Base-by-base conservation (phyloP, 2,888 invertebrate genomes). In the Pardosa pseudoannulata region DNA sequence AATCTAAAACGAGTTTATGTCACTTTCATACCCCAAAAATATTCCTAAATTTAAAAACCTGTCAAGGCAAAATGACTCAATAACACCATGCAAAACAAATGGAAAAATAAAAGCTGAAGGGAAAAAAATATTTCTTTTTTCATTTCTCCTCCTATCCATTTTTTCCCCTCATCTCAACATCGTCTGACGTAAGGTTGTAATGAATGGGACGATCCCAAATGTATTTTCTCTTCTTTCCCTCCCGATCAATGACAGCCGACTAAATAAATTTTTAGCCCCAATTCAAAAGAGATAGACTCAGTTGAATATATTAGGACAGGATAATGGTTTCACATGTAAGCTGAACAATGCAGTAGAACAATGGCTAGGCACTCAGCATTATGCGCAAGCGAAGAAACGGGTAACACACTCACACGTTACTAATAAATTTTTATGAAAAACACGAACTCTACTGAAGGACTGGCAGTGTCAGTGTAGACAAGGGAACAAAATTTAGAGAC, bases 261-360 rank as follows among this genome's bases (percentile, higher is more conserved):
- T 23, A 56, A 56, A 56, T 56, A 56, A 56, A 56, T 56, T 56
- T 56, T 56, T 56, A 56, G 56, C 23, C 23, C 16, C 41, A 23
- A 23, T 56, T 19, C 56, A 56, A 23, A 56, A 56, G 56, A 56
- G 23, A 56, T 23, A 56, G 23, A 56, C 56, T 9, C 46, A 56
- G 56, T 23, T 3, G 19, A 56, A 56, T 56, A 6, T 56, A 56
- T 16, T 56, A 19, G 23, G 56, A 56, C 56, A 56, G 11, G 19
- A 56, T 56, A 56, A 56, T 56, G 56, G 23, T 56, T 23, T 11
- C 56, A 56, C 16, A 2, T 23, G 56, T 56, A 23, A 23, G 5
- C 6, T 19, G 23, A 56, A 56, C 56, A 56, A 56, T 56, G 56
- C 56, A 19, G 23, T 23, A 23, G 16, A 23, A 56, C 56, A 56